Evolutionary conservation across 2,888 invertebrate genomes (phyloP), one percentile per base, ranked within the genome.

Genomic region (Phrixothrix hirtus): DNA sequence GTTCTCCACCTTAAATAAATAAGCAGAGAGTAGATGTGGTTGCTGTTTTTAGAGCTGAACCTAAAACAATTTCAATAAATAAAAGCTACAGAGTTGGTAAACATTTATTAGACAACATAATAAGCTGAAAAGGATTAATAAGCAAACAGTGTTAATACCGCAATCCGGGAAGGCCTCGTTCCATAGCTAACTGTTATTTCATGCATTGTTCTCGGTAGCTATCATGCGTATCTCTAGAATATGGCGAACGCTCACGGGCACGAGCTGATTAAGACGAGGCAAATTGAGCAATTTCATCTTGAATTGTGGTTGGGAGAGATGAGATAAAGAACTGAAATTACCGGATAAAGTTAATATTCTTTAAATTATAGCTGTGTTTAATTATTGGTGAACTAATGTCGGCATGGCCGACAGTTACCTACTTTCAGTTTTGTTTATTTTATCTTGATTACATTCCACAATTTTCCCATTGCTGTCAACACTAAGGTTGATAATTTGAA

Each of bases 101-200:
- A 31, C 44, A 50, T 50, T 51, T 41, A 45, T 51, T 51, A 51
- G 38, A 35, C 38, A 41, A 29, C 42, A 46, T 52, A 52, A 46
- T 36, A 52, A 52, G 46, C 46, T 26, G 46, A 52, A 49, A 58
- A 61, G 62, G 60, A 61, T 61, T 62, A 66, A 66, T 65, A 67
- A 66, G 62, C 61, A 59, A 63, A 60, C 60, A 59, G 58, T 48
- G 37, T 57, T 64, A 62, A 65, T 60, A 59, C 61, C 61, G 58
- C 62, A 65, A 64, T 64, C 61, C 61, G 57, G 57, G 48, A 57
- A 64, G 58, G 58, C 62, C 60, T 61, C 65, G 52, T 66, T 66
- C 58, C 58, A 60, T 55, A 59, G 61, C 55, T 64, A 67, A 68
- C 64, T 66, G 66, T 70, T 68, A 70, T 70, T 68, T 64, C 67